Evolutionary conservation across 2,888 invertebrate species (phyloP).

Genomic region (Chaitophorus viminalis): DNA sequence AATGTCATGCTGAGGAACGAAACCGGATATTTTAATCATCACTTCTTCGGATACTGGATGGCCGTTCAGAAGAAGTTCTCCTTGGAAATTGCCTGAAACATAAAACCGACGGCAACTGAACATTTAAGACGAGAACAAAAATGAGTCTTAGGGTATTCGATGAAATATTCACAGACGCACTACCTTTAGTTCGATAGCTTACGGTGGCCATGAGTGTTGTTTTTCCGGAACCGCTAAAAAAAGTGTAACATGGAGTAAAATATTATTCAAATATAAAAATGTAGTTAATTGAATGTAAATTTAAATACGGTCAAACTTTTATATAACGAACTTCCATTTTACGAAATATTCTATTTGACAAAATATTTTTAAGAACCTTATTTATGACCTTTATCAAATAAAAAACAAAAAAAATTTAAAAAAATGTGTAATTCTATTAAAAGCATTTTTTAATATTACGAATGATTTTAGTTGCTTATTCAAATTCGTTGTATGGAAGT

Average conservation of each 20-base stretch:
- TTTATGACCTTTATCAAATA: too few species aligned
- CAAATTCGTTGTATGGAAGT: too few species aligned
- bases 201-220: slow-evolving; percentile 80
- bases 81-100: slow-evolving; percentile 71
- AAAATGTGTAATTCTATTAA: too few species aligned
- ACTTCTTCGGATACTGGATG: slow-evolving; percentile 73
- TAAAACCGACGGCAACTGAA: background rate
- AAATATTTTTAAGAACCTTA: too few species aligned
- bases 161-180: slow-evolving; percentile 63
- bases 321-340: too few species aligned
- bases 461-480: too few species aligned
- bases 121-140: background rate
- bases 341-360: too few species aligned
- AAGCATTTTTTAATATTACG: too few species aligned
- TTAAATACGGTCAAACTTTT: too few species aligned
- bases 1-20: slow-evolving; percentile 87
- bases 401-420: too few species aligned
- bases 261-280: slow-evolving; percentile 18
- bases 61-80: slow-evolving; percentile 79
- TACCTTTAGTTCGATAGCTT: slow-evolving; percentile 76
- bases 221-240: slow-evolving; percentile 79
- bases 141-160: background rate
- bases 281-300: background rate
- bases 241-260: background rate
- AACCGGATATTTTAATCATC: slow-evolving; percentile 82